A percentile compares a stretch with the other conserved stretches of the same genome.
Evolutionary conservation across 2,888 invertebrate genomes (phyloP).

Genomic region (Aplocera efformata): DNA sequence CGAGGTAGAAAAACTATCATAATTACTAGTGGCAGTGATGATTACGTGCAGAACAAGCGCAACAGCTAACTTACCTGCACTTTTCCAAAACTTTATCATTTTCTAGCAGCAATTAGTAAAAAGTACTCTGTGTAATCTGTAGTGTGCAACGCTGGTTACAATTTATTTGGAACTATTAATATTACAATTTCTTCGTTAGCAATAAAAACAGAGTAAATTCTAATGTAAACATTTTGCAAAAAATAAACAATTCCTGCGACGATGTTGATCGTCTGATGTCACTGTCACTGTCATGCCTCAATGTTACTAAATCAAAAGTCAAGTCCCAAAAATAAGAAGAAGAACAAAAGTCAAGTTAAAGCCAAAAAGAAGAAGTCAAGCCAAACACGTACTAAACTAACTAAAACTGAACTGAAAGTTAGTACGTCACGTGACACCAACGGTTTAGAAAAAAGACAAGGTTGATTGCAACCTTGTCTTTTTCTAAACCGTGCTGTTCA

Average conservation of each 20-base stretch:
- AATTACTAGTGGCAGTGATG: not conserved
- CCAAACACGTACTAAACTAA: too few species aligned
- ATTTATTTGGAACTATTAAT: constrained; percentile 6
- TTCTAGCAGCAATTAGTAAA: constrained; percentile 38
- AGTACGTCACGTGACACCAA: too few species aligned
- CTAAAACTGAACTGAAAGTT: too few species aligned
- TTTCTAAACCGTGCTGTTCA: too few species aligned
- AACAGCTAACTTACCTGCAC: constrained; percentile 76
- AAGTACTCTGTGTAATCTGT: constrained; percentile 10
- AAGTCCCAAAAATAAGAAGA: too few species aligned
- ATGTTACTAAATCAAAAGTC: not conserved
- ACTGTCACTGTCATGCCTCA: not conserved
- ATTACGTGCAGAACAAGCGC: constrained; percentile 11
- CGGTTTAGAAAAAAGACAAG: too few species aligned
- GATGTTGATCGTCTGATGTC: not conserved
- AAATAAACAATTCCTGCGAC: constrained; percentile 7
- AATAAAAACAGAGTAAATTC: constrained; percentile 8
- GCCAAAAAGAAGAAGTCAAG: too few species aligned
- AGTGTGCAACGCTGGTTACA: not conserved
- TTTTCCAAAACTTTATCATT: constrained; percentile 90
- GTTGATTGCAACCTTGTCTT: too few species aligned
- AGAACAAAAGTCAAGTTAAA: too few species aligned
- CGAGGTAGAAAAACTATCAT: constrained; percentile 11
- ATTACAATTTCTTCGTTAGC: constrained; percentile 5
- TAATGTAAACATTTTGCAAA: constrained; percentile 13